A percentile compares a stretch with the other conserved stretches of the same genome.
Evolutionary conservation across 2,113 vertebrate species (phyloP).

Genomic region (Equus przewalskii): DNA sequence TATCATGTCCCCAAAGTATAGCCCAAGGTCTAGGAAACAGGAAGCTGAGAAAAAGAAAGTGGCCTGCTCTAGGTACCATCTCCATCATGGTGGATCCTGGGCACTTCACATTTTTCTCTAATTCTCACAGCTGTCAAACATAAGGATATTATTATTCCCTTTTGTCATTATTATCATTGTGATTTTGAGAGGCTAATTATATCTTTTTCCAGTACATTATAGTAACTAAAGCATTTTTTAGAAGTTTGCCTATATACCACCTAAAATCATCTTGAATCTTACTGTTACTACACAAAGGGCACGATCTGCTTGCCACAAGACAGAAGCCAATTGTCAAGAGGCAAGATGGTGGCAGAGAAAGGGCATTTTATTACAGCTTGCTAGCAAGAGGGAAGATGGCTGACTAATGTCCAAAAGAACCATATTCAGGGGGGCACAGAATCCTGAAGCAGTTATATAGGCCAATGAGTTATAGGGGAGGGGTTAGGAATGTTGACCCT

Average conservation of each 20-base stretch:
- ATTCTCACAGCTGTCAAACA: neutral
- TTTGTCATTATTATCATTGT: neutral
- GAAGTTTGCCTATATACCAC: accelerated
- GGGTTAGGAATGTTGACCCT: too few relatives aligned
- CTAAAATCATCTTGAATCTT: neutral
- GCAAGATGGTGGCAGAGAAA: too few relatives aligned
- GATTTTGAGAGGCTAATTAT: neutral
- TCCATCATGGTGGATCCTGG: neutral
- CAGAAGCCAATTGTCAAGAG: too few relatives aligned
- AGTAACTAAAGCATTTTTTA: neutral
- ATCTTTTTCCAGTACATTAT: neutral
- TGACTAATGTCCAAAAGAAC: too few relatives aligned
- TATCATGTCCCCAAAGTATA: neutral
- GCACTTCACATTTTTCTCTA: neutral
- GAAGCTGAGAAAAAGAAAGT: neutral
- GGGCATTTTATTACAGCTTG: too few relatives aligned
- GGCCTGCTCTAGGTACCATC: neutral
- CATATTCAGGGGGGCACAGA: too few relatives aligned
- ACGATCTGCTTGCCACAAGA: too few relatives aligned
- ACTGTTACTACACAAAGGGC: too few relatives aligned
- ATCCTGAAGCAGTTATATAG: too few relatives aligned
- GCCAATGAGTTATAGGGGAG: too few relatives aligned
- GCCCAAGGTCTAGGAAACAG: neutral
- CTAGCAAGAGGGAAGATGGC: too few relatives aligned
- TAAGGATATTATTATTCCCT: neutral